A percentile compares a stretch with the other conserved stretches of the same genome.
Evolutionary conservation across 2,888 invertebrate species (phyloP).

Genomic region (Dione juno): DNA sequence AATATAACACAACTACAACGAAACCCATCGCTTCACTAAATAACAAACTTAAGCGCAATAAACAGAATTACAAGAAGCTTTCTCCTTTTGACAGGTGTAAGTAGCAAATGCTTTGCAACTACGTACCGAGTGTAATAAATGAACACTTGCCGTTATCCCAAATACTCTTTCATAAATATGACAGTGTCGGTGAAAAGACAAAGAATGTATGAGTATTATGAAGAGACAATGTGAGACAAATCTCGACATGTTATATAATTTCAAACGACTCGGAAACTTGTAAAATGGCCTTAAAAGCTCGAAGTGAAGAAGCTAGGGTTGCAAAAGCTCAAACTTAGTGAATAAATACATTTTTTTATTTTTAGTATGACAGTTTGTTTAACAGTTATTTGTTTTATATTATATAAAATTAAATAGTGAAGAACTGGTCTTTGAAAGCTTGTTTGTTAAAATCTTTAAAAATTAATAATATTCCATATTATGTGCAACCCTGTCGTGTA

Average conservation of each 20-base stretch:
- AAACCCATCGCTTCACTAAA: not conserved
- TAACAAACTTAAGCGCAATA: not conserved
- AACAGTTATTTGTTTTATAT: too few species aligned
- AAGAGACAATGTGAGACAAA: conserved; percentile 22
- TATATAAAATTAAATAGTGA: too few species aligned
- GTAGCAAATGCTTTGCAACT: conserved; percentile 1
- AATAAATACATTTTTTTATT: not conserved
- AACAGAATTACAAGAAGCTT: not conserved
- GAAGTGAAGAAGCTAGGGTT: conserved; percentile 19
- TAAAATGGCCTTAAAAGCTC: conserved; percentile 34
- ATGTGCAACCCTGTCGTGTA: not conserved
- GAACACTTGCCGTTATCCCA: not conserved
- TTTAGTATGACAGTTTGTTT: too few species aligned
- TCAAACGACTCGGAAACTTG: conserved; percentile 28
- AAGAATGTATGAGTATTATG: not conserved
- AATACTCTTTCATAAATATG: conserved; percentile 8
- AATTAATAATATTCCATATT: not conserved
- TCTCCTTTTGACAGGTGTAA: conserved; percentile 9
- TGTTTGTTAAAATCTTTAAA: not conserved
- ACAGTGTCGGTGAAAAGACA: not conserved
- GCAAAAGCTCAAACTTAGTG: not conserved
- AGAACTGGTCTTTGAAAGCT: too few species aligned
- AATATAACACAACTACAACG: not conserved
- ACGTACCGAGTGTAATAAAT: not conserved
- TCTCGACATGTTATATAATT: conserved; percentile 26